A percentile compares a stretch with the other conserved stretches of the same genome.
These are phyloP conservation scores for Eulithis prunata DNA, from an alignment of 2,888 invertebrate genomes.

Conservation along the genomic window DNA sequence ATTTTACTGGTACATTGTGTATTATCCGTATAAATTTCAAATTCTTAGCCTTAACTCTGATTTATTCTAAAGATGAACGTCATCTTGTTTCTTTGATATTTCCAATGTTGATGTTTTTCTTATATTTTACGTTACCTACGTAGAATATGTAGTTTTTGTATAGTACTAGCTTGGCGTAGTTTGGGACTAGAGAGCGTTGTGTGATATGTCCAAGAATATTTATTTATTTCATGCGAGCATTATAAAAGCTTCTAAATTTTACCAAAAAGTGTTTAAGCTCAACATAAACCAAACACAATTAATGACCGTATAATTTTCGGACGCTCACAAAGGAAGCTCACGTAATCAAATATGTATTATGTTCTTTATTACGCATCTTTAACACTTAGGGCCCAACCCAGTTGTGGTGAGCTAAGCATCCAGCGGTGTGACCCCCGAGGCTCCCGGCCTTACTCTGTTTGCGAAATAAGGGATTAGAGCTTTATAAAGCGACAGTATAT, in stretches of 20 bases:
- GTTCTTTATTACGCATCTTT: conserved; percentile 30
- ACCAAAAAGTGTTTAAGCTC: not conserved
- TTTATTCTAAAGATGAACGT: too few relatives aligned
- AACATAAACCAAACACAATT: conserved; percentile 17
- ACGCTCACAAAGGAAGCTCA: conserved; percentile 7
- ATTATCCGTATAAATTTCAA: not conserved
- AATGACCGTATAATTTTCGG: conserved; percentile 19
- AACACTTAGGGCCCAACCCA: conserved; percentile 14
- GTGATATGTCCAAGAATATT: too few relatives aligned
- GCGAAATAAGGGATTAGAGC: conserved; percentile 15
- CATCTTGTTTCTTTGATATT: too few relatives aligned
- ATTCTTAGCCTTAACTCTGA: too few relatives aligned
- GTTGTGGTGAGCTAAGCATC: conserved; percentile 8
- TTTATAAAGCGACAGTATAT: conserved; percentile 5
- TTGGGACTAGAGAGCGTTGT: too few relatives aligned
- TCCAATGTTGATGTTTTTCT: too few relatives aligned
- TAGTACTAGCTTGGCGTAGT: too few relatives aligned
- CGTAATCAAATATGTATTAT: conserved; percentile 20
- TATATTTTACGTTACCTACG: too few relatives aligned
- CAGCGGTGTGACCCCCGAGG: not conserved
- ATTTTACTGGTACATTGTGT: not conserved
- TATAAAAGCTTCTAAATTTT: too few relatives aligned
- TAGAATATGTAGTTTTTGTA: too few relatives aligned
- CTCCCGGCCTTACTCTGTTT: conserved; percentile 1
- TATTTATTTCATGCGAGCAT: too few relatives aligned